These are phyloP conservation scores for Isichthys henryi DNA, from an alignment of 2,113 vertebrate genomes.

Conservation along the genomic window DNA sequence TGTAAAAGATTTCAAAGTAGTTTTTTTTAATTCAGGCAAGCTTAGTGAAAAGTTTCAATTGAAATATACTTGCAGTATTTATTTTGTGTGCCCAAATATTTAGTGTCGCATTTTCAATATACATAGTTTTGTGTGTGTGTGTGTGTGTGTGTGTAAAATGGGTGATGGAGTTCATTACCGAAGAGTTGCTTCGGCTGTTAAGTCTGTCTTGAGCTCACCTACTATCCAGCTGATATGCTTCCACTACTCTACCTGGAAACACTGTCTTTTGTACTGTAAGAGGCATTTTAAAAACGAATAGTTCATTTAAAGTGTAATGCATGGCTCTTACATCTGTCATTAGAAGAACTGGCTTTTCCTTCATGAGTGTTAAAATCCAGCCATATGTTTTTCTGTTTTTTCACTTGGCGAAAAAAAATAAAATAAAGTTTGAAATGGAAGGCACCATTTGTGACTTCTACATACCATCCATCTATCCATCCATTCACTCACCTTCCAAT, in stretches of 20 bases:
- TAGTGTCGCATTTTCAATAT: not conserved
- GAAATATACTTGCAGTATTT: not conserved
- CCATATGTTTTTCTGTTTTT: not conserved
- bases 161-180: not conserved
- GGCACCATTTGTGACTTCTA: not conserved
- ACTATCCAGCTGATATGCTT: not conserved
- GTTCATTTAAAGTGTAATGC: conserved; percentile 26
- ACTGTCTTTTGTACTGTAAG: conserved; percentile 29
- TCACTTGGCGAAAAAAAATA: not conserved
- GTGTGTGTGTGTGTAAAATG: not conserved
- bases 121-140: not conserved
- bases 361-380: not conserved
- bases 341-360: conserved; percentile 26
- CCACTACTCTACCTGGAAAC: conserved; percentile 7
- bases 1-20: not conserved
- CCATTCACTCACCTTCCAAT: not conserved
- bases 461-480: not conserved
- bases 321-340: conserved; percentile 31
- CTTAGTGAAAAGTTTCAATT: not conserved
- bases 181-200: not conserved
- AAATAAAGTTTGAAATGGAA: not conserved
- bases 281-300: conserved; percentile 50
- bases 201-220: not conserved
- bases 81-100: not conserved
- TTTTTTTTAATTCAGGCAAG: not conserved